phyloP scores from a whole-genome alignment of 2,888 invertebrate species.

The Sussaba pulchella region DNA sequence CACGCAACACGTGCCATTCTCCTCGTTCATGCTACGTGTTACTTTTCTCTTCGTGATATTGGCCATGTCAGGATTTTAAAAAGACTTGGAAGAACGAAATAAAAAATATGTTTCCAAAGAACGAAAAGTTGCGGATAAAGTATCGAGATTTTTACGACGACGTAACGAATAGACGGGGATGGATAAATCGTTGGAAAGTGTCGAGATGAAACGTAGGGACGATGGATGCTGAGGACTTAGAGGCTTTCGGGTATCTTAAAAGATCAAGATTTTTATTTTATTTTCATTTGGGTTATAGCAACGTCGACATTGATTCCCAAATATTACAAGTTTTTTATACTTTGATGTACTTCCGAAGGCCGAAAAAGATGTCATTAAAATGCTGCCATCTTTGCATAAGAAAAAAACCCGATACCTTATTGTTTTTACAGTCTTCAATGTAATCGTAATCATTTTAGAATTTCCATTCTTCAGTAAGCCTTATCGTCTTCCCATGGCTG shows the following conservation, averaged over 20 bases:
- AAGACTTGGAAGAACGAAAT: background rate
- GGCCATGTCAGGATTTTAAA: slow-evolving; percentile 39
- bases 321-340: too few relatives aligned
- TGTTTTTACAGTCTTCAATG: background rate
- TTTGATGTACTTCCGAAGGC: too few relatives aligned
- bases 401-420: too few relatives aligned
- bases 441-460: background rate
- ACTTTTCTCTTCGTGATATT: slow-evolving; percentile 49
- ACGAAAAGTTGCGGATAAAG: slow-evolving; percentile 39
- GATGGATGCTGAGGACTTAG: background rate
- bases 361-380: too few relatives aligned
- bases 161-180: slow-evolving; percentile 6
- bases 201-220: background rate
- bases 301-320: too few relatives aligned
- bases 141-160: slow-evolving; percentile 27
- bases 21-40: slow-evolving; percentile 60
- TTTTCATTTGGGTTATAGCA: too few relatives aligned
- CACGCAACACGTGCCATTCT: slow-evolving; percentile 56
- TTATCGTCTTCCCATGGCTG: background rate
- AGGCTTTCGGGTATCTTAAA: too few relatives aligned
- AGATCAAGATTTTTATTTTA: too few relatives aligned
- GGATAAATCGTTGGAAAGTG: slow-evolving; percentile 17
- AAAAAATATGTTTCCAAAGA: background rate
- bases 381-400: too few relatives aligned
- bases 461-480: background rate